These are phyloP conservation scores for Lucifuga dentata DNA, from an alignment of 2,113 vertebrate genomes.

Conservation along the genomic window DNA sequence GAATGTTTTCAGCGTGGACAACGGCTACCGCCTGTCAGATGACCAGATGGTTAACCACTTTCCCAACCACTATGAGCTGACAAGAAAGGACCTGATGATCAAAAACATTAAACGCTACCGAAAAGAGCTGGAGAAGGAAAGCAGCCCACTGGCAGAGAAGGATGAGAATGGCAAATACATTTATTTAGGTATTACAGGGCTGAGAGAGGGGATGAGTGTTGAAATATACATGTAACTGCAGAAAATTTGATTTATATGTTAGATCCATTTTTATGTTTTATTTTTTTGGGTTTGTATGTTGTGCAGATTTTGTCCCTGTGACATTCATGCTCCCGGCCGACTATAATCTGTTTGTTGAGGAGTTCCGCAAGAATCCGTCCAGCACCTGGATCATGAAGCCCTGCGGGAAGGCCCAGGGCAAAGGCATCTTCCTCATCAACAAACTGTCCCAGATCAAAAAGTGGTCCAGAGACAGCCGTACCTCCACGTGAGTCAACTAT, in stretches of 20 bases:
- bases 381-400: conserved; percentile 99
- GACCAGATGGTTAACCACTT: conserved; percentile 99
- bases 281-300: neutral
- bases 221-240: neutral
- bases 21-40: conserved; percentile 94
- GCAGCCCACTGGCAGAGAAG: conserved; percentile 93
- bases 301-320: conserved; percentile 94
- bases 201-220: neutral
- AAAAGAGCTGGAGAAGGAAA: conserved; percentile 95
- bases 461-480: conserved; percentile 98
- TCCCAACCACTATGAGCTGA: conserved; percentile 98
- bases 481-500: conserved; percentile 87
- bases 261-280: neutral
- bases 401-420: conserved; percentile 97
- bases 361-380: conserved; percentile 95
- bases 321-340: conserved; percentile 98
- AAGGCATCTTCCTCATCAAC: conserved; percentile 99
- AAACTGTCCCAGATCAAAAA: conserved; percentile 99
- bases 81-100: conserved; percentile 97
- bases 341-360: conserved; percentile 98
- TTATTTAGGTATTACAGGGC: conserved; percentile 86
- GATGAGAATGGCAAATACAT: conserved; percentile 97
- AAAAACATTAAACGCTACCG: conserved; percentile 98
- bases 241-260: no score
- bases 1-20: conserved; percentile 96